Percentiles rank a stretch among this genome's conserved stretches.
Evolutionary conservation across 2,888 invertebrate species (phyloP).

Genomic region (Graphium colonna): DNA sequence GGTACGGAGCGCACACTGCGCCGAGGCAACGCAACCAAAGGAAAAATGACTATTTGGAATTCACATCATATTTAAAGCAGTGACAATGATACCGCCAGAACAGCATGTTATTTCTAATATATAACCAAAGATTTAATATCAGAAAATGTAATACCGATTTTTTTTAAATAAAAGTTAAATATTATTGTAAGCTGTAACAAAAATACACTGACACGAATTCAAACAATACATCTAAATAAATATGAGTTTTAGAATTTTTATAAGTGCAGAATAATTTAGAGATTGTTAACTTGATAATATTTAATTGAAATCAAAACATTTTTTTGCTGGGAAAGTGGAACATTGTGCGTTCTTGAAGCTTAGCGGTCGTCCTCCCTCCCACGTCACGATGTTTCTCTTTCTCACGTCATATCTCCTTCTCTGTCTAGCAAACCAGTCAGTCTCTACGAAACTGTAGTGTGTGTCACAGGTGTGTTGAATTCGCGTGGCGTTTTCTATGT

Average conservation of each 20-base stretch:
- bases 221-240: too few species aligned
- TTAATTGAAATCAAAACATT: slow-evolving; percentile 30
- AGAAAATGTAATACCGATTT: too few species aligned
- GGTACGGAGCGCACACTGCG: slow-evolving; percentile 58
- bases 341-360: slow-evolving; percentile 65
- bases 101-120: too few species aligned
- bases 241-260: too few species aligned
- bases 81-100: too few species aligned
- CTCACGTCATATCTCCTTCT: slow-evolving; percentile 57
- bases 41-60: slow-evolving; percentile 23
- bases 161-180: too few species aligned
- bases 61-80: not conserved
- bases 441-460: slow-evolving; percentile 63
- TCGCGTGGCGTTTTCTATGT: slow-evolving; percentile 39
- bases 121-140: too few species aligned
- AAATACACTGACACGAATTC: too few species aligned
- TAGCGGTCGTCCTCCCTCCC: slow-evolving; percentile 70
- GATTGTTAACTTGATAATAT: slow-evolving; percentile 9
- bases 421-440: slow-evolving; percentile 63
- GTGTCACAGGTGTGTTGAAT: slow-evolving; percentile 56
- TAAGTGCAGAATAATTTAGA: too few species aligned
- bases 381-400: slow-evolving; percentile 60
- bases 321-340: slow-evolving; percentile 44
- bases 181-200: too few species aligned
- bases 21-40: slow-evolving; percentile 22